These are phyloP conservation scores for Pitangus sulphuratus DNA, from an alignment of 2,797 vertebrate genomes.

Conservation along the genomic window DNA sequence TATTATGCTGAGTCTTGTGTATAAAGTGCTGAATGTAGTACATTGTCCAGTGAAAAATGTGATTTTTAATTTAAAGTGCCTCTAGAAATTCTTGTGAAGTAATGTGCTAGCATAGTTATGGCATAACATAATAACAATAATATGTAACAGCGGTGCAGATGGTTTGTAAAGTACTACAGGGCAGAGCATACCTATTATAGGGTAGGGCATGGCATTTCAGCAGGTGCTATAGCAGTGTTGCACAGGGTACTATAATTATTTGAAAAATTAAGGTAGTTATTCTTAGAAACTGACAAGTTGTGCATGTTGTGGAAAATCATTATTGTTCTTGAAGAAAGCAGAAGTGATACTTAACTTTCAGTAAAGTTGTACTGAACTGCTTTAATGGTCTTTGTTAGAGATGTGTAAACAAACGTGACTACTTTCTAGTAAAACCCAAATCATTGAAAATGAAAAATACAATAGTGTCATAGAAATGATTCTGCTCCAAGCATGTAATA, in stretches of 20 bases:
- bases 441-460: neutral
- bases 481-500: neutral
- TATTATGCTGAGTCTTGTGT: neutral
- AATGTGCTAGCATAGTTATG: neutral
- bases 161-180: neutral
- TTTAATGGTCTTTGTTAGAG: neutral
- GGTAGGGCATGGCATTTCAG: neutral
- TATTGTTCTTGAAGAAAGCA: slow-evolving; percentile 22
- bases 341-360: slow-evolving; percentile 49
- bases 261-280: neutral
- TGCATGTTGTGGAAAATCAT: neutral
- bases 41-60: neutral
- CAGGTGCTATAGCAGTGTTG: neutral
- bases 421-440: slow-evolving; percentile 31
- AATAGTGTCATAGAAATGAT: neutral
- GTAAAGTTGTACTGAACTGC: neutral
- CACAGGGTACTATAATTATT: neutral
- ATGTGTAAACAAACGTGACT: neutral
- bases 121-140: neutral
- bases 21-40: neutral
- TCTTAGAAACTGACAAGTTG: neutral
- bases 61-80: neutral
- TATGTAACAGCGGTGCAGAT: neutral
- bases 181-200: neutral
- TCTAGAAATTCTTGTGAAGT: neutral